These are phyloP conservation scores for Leucopsar rothschildi DNA, from an alignment of 2,113 vertebrate species.

Conservation along the genomic window DNA sequence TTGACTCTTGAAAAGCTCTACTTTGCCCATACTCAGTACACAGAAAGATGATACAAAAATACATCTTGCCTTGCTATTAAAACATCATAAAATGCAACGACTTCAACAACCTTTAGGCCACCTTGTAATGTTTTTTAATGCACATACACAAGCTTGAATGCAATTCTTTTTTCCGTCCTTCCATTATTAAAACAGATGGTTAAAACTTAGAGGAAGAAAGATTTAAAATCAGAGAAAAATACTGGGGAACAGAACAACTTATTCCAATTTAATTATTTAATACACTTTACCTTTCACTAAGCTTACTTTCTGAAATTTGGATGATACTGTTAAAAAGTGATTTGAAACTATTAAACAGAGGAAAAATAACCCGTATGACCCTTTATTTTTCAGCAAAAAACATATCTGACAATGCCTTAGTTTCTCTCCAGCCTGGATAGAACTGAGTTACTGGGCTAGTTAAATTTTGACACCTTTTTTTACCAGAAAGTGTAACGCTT, in stretches of 20 bases:
- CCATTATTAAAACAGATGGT: neutral
- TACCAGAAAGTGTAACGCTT: constrained; percentile 8
- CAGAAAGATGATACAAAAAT: neutral
- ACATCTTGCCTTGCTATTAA: neutral
- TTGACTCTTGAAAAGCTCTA: neutral
- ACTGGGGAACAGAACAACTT: neutral
- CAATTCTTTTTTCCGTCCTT: neutral
- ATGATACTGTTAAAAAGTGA: neutral
- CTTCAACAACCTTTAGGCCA: constrained; percentile 16
- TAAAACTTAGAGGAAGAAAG: constrained; percentile 11
- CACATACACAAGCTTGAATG: neutral
- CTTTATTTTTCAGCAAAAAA: neutral
- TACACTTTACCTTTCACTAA: neutral
- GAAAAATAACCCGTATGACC: neutral
- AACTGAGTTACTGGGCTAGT: neutral
- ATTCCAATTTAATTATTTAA: neutral
- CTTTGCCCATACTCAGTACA: neutral
- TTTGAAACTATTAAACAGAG: neutral
- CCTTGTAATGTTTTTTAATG: neutral
- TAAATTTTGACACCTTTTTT: constrained; percentile 9
- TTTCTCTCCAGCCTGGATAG: neutral
- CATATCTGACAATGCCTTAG: neutral
- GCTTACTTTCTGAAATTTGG: neutral
- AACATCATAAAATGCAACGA: neutral
- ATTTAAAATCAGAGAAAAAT: neutral